Base-by-base conservation (phyloP, 1,140 invertebrate species). In the Anastrepha ludens region DNA sequence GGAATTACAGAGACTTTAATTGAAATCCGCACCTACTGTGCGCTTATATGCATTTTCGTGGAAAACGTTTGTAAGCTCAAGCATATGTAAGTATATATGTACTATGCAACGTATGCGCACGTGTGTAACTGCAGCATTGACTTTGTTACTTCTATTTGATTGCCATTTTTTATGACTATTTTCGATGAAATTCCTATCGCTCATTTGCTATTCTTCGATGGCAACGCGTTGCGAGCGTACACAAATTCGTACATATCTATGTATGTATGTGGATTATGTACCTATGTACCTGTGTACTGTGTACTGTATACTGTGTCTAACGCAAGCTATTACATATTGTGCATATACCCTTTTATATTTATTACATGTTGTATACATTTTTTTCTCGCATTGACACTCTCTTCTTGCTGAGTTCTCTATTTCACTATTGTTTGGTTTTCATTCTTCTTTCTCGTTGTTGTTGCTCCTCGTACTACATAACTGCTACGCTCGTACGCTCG, bases 271-370 rank as follows among this genome's bases (percentile, higher is more conserved):
- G 17, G 0, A 29, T 2, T 55, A 55, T 55, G 50, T 55, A 1
- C 50, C 50, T 8, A 74, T 7, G 13, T 74, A 74, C 41, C 39
- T 0, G 44, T 0, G 4, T 67, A 6, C 13, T 47, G 41, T 47
- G 11, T 5, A 44, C 13, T n/a, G 6, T 74, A 44, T 41, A 44
- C 6, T 47, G 29, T 44, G 41, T 17, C 67, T 70, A 70, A 44
- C 41, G 39, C 67, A 70, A 44, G 41, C 41, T 9, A 17, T 44
- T 70, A 47, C 67, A 44, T 70, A 70, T 70, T 44, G 67, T 65
- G 67, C 41, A 70, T 70, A 70, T 44, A 39, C 39, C 44, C 50
- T 70, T 70, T 70, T 70, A 39, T 70, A 17, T 11, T 70, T 70
- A 2, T 41, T 70, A 47, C 39, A 11, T 44, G 29, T 44, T 70